Evolutionary conservation across 2,888 invertebrate genomes (phyloP), one percentile per base, ranked within the genome.

Genomic region (Clostera curtula): DNA sequence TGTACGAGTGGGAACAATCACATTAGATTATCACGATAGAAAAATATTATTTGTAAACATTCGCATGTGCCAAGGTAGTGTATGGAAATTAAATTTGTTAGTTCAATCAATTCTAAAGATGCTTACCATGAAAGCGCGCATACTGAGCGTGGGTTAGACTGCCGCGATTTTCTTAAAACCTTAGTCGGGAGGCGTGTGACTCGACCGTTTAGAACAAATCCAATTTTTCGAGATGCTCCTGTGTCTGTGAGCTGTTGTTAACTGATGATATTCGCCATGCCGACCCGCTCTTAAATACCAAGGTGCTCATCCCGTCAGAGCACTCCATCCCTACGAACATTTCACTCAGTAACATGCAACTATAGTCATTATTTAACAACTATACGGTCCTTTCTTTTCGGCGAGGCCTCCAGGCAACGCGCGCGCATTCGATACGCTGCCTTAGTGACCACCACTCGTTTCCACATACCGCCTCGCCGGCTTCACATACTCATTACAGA

Each of bases 121-220:
- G 73, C 84, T 84, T 74, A 84, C 84, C 84, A 82, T 63, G 48
- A 84, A 80, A 50, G 73, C 64, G 50, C 83, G 80, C 84, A 84
- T 84, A 65, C 69, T 79, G 65, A 51, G 64, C 66, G 53, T 76
- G 70, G 53, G 41, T 40, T 45, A 34, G 45, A 49, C 55, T 53
- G 43, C 38, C 49, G 34, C 42, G 36, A 34, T 47, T 40, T 49
- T 35, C 48, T 40, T 49, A 56, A n/a, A 47, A 59, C 60, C 64
- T 67, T 56, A 59, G 58, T 62, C 46, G 44, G 34, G 39, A 40
- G 47, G 32, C 36, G 43, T 50, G 40, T 38, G 27, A 32, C 39
- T 34, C 26, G 24, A 59, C 59, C 44, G 43, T 49, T 55, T 53
- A 50, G 56, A 66, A 63, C 58, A 66, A 62, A 51, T 61, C 59